Conservation (phyloP, 2,888 invertebrate genomes). For the Clusia tigrina region DNA sequence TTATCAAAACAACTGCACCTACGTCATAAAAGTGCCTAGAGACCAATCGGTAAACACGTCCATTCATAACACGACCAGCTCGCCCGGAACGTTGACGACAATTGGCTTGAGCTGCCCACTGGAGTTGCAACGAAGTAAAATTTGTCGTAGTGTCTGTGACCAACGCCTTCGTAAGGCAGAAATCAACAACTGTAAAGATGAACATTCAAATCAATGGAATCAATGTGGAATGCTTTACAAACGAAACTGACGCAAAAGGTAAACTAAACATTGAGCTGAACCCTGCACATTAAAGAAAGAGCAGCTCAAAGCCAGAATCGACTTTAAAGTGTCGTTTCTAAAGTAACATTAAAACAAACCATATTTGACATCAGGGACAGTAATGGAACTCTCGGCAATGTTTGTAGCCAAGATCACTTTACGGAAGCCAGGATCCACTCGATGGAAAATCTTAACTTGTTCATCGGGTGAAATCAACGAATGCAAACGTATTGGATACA, state of each 20-base stretch:
- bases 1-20: too few species aligned
- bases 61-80: conserved; percentile 86
- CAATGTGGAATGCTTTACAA: not conserved
- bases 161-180: conserved; percentile 87
- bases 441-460: conserved; percentile 70
- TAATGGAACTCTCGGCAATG: conserved; percentile 92
- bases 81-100: conserved; percentile 91
- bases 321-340: conserved; percentile 1
- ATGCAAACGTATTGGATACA: conserved; percentile 67
- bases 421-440: conserved; percentile 64
- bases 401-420: conserved; percentile 91
- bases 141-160: conserved; percentile 79
- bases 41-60: conserved; percentile 85
- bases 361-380: conserved; percentile 86
- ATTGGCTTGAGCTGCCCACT: conserved; percentile 90
- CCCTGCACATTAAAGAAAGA: too few species aligned
- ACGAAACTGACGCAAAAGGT: not conserved
- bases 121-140: conserved; percentile 71
- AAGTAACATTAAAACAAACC: conserved; percentile 29
- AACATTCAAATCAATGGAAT: conserved; percentile 2
- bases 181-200: conserved; percentile 79
- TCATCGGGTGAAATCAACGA: conserved; percentile 82
- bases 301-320: not conserved
- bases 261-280: not conserved
- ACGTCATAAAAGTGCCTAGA: conserved; percentile 72